These are phyloP conservation scores for Leucophenga montana DNA, from an alignment of 2,888 invertebrate species.

Conservation along the genomic window DNA sequence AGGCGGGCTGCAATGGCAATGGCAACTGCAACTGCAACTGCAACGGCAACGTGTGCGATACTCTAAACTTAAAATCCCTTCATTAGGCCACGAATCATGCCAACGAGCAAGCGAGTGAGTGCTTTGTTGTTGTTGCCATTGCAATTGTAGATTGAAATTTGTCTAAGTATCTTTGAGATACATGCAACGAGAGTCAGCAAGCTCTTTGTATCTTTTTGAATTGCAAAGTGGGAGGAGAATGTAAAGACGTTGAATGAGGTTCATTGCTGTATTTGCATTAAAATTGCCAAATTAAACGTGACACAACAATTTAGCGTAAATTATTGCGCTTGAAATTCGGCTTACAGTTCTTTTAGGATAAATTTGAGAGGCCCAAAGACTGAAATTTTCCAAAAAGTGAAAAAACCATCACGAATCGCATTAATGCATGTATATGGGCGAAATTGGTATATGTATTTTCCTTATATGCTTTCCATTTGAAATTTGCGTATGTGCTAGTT, in stretches of 20 bases:
- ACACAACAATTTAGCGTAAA: conserved; percentile 69
- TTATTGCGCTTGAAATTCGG: conserved; percentile 38
- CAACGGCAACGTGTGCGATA: not conserved
- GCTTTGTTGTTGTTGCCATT: conserved; percentile 5
- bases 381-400: too few relatives aligned
- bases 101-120: not conserved
- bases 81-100: conserved; percentile 37
- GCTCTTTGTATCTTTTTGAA: not conserved
- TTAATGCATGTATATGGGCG: not conserved
- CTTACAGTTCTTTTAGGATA: too few relatives aligned
- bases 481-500: conserved; percentile 14
- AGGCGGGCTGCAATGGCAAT: not conserved
- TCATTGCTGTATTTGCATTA: conserved; percentile 57
- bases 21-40: not conserved
- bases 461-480: not conserved
- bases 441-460: too few relatives aligned
- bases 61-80: conserved; percentile 38
- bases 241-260: too few relatives aligned
- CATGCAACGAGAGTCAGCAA: conserved; percentile 5
- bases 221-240: conserved; percentile 26
- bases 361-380: too few relatives aligned
- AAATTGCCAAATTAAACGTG: conserved; percentile 70
- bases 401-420: too few relatives aligned
- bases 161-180: conserved; percentile 42
- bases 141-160: conserved; percentile 22